Evolutionary conservation across 2,888 invertebrate species (phyloP), one percentile per base, ranked within the genome.

Genomic region (Athrips mouffetella): DNA sequence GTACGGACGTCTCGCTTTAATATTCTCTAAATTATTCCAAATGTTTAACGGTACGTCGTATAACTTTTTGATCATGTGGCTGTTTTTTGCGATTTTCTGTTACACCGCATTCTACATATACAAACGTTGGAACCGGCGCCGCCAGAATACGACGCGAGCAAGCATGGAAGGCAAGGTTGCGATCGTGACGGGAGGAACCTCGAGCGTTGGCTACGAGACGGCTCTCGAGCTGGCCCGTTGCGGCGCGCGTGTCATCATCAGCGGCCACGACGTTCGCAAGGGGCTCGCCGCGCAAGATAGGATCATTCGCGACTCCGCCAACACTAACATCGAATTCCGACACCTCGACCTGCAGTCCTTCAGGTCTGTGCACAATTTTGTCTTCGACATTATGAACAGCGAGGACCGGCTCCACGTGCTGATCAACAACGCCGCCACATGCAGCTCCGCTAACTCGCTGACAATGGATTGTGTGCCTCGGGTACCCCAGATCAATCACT

Each of bases 401-500:
- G 94, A 95, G 74, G 64, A 78, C 8, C 89, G 86, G 65, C 73
- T 97, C 39, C 92, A 96, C 73, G 92, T 96, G 8, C 79, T 97
- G 10, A 91, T 97, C 49, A 95, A 96, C 73, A 97, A 96, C 70
- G 96, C 96, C 2, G 96, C 96, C 2, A 93, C 92, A 0, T 91
- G 93, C 54, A 90, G 90, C 1, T 89, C 92, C 54, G 89, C 88
- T 16, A 91, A 90, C 50, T 89, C 89, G 21, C 88, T 91, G 50
- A 94, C 94, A 16, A 92, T 92, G 67, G 96, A 97, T 68, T 94
- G 93, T 1, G 78, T 97, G 46, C 96, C 97, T 63, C 77, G 92
- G 59, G 96, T 94, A 13, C 94, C 95, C 91, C 96, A 94, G 18
- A 94, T 96, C 1, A 98, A 98, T 75, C 93, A 97, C 68, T 95